Base-by-base conservation (phyloP, 2,888 invertebrate species). In the Euplagia quadripunctaria region DNA sequence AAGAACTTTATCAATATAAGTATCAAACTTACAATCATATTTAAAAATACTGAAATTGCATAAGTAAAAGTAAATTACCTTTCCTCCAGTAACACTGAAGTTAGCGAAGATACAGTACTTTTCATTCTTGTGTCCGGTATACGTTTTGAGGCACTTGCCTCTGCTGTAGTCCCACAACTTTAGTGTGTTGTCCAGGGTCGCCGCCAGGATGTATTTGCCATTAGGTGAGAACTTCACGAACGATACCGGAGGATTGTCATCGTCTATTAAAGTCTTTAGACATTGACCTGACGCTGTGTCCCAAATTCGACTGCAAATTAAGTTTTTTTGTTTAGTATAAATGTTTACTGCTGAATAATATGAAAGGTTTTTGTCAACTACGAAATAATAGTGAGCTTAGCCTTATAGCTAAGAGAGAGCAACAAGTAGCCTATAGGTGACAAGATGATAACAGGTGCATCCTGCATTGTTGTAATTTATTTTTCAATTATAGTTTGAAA, bases 31-130 rank as follows among this genome's bases (percentile, higher is more conserved):
- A 43, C 43, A 43, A 31, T 46, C 4, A 31, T 1, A 31, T 31
- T 61, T 61, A 20, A 58, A 9, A 58, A 20, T 20, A 9, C 11
- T 20, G 9, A 6, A 46, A 17, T 49, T 49, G 49, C 43, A 17
- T 7, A 52, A 6, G 7, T 14, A 5, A 14, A n/a, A 46, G 14
- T 14, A 42, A n/a, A 55, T 88, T 91, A 98, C 99, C 97, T 99
- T 99, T 90, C 99, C 99, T 75, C 99, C 99, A 20, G 99, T 99
- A 11, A 99, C 99, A 55, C 99, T 99, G 94, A 99, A 99, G 94
- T 99, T 99, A 68, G 99, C 99, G 93, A 99, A 99, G 92, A 99
- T 99, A 92, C 99, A 99, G 94, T 99, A 99, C 92, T 99, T 99
- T 94, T 99, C 99, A 93, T 99, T 99, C 93, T 98, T 98, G 93